Base-by-base conservation (phyloP, 2,888 invertebrate genomes). In the Gryllus longicercus region DNA sequence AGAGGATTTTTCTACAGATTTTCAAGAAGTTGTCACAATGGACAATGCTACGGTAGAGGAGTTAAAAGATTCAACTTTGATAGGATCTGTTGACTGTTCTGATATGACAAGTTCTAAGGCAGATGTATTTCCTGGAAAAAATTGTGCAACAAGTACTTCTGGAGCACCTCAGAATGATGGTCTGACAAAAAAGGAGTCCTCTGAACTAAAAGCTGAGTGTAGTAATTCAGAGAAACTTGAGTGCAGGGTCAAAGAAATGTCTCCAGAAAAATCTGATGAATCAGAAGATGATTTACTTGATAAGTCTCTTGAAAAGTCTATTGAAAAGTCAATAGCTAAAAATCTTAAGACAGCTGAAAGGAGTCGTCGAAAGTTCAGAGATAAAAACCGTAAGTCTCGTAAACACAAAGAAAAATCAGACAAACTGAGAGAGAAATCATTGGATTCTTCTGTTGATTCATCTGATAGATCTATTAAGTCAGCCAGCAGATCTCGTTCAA, bases 261-360 rank as follows among this genome's bases (percentile, higher is more conserved):
- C 63, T 63, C 16, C 14, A 63, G 63, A 63, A 63, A 18, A 14
- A 10, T 14, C 14, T 18, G 63, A 63, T 63, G 63, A 63, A 14
- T 63, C n/a, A 63, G n/a, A 18, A n/a, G 63, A 63, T n/a, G n/a
- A 63, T 18, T 63, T n/a, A 18, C n/a, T 63, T 18, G 63, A 63
- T 14, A 63, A 63, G 63, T 63, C 63, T n/a, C 14, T 63, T 63
- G 63, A 63, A 63, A 63, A 63, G n/a, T 63, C 63, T 63, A 63
- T 63, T n/a, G 63, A 63, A n/a, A 63, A 63, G n/a, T 63, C 63
- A n/a, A 18, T 63, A 63, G 63, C 63, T 63, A 63, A 63, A 63
- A 63, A 63, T 16, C 14, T 63, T 14, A 63, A 63, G n/a, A n/a
- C n/a, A 1, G 63, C 63, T 3, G 63, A 63, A 18, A 63, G 63